phyloP scores from a whole-genome alignment of 2,113 vertebrate genomes.

The Delphinapterus leucas region DNA sequence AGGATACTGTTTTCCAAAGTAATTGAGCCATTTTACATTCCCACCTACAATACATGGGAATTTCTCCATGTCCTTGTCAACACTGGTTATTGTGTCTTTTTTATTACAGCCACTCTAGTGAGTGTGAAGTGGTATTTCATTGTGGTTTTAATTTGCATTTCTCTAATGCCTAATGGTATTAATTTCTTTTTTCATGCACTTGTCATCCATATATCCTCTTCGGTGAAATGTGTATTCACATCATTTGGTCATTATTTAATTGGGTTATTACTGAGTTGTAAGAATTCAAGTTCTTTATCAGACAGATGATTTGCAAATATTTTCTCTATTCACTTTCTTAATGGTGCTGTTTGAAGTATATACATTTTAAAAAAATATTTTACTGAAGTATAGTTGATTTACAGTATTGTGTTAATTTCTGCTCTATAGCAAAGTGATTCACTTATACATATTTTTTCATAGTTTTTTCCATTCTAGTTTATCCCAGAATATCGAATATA shows the following conservation, averaged over 20 bases:
- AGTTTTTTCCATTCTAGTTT: neutral
- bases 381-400: neutral
- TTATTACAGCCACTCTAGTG: neutral
- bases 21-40: neutral
- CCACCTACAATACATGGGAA: no score
- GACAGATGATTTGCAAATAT: neutral
- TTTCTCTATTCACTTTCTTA: conserved; percentile 28
- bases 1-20: neutral
- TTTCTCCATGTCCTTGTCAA: neutral
- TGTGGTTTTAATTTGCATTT: neutral
- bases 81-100: neutral
- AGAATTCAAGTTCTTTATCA: neutral
- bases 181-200: neutral
- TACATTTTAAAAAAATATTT: neutral
- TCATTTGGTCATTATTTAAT: neutral
- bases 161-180: neutral
- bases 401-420: neutral
- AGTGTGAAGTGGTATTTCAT: neutral
- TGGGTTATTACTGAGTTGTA: neutral
- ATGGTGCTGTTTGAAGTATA: neutral
- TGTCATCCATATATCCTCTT: neutral
- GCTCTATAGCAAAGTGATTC: neutral
- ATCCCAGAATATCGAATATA: neutral
- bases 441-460: neutral
- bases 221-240: neutral